Evolutionary conservation across 1,140 invertebrate genomes (phyloP).

Genomic region (Physella acuta): DNA sequence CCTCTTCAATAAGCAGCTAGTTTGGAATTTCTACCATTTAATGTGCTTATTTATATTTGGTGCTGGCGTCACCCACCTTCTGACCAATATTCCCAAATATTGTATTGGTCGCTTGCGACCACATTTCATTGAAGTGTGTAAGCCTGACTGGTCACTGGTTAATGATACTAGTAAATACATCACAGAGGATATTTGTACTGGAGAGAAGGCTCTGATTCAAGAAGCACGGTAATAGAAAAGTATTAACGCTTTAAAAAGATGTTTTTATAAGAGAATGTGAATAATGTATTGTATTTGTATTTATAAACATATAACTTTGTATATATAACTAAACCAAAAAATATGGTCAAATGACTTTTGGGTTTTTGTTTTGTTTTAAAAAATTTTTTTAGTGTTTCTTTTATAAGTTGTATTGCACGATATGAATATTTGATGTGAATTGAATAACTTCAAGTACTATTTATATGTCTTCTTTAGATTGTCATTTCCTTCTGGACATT

Average conservation of each 20-base stretch:
- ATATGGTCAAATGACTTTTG: too few species aligned
- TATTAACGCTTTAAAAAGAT: too few species aligned
- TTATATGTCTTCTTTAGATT: constrained; percentile 48
- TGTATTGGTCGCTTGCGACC: constrained; percentile 87
- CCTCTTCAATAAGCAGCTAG: background rate
- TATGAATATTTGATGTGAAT: too few species aligned
- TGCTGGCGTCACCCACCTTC: constrained; percentile 70
- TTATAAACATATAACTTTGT: too few species aligned
- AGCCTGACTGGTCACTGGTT: constrained; percentile 32
- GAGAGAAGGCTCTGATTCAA: constrained; percentile 15
- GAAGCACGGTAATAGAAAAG: constrained; percentile 41
- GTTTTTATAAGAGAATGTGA: too few species aligned
- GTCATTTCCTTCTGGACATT: constrained; percentile 68
- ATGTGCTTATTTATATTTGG: constrained; percentile 80
- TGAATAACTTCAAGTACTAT: too few species aligned
- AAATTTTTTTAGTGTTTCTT: too few species aligned
- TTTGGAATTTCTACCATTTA: constrained; percentile 8
- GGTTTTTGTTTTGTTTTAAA: too few species aligned
- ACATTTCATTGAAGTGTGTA: constrained; percentile 78
- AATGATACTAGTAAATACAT: constrained; percentile 24
- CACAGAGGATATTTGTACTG: constrained; percentile 33
- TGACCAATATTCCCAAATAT: constrained; percentile 89
- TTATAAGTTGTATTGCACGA: too few species aligned
- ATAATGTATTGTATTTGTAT: too few species aligned
- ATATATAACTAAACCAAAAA: too few species aligned